These are phyloP conservation scores for Callocephalon fimbriatum DNA, from an alignment of 2,113 vertebrate genomes.

Conservation along the genomic window DNA sequence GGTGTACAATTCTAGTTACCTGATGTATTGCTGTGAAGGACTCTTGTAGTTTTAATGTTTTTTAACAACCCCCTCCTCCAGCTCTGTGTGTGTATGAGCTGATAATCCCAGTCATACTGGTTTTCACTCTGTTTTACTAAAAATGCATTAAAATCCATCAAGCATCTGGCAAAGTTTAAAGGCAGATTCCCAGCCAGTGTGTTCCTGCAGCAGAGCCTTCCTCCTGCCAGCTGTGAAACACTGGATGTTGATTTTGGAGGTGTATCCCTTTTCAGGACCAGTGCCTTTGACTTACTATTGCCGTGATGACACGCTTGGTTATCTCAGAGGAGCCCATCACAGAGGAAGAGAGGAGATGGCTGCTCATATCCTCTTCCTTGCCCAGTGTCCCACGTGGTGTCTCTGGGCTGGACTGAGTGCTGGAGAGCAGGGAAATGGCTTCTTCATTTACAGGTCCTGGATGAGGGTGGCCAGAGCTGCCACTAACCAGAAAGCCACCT, in stretches of 20 bases:
- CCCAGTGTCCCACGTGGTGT: not conserved
- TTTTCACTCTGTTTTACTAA: not conserved
- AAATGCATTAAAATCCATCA: not conserved
- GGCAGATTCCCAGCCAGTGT: not conserved
- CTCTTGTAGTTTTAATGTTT: not conserved
- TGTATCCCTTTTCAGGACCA: not conserved
- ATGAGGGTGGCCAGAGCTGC: not conserved
- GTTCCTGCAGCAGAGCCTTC: not conserved
- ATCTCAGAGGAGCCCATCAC: not conserved
- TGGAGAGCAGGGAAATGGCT: not conserved
- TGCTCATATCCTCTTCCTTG: not conserved
- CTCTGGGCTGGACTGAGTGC: not conserved
- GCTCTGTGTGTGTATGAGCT: not conserved
- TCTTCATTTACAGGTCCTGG: not conserved
- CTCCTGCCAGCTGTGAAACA: not conserved
- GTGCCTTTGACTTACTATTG: not conserved
- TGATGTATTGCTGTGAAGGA: not conserved
- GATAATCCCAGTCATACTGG: not conserved
- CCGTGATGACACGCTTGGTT: not conserved
- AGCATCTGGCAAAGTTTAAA: not conserved
- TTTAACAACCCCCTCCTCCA: not conserved
- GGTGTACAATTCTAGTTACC: not conserved
- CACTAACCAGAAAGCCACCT: not conserved
- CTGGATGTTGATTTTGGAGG: conserved; percentile 45
- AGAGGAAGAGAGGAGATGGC: not conserved